Evolutionary conservation across 2,888 invertebrate genomes (phyloP), one percentile per base, ranked within the genome.

Genomic region (Lepidochrysops patricia): DNA sequence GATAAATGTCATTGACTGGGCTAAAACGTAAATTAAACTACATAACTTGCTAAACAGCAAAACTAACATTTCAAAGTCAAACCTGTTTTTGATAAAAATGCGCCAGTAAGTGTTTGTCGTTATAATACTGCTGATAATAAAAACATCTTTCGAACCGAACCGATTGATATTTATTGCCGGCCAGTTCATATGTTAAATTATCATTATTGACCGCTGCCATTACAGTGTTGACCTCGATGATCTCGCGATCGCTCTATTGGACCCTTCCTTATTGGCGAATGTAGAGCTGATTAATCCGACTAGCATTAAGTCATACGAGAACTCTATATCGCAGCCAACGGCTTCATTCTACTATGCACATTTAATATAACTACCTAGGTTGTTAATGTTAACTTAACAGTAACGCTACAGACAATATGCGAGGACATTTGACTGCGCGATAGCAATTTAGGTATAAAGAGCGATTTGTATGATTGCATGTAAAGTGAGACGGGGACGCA

Each of bases 401-500:
- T 27, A 29, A 15, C 13, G 13, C 15, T 27, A 29, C 29, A 15
- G 9, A 27, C n/a, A 26, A 12, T 6, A 15, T 13, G 27, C 29
- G 15, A 13, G 26, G 52, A n/a, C 27, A 19, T 32, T 68, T 71
- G 72, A 72, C 70, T 70, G 68, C 66, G 69, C 70, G 70, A 71
- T 71, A 71, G 71, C 75, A 73, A 74, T 71, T 79, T 70, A n/a
- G n/a, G n/a, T n/a, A 68, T 70, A 70, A 68, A 69, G 68, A 75
- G 70, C 73, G 60, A 67, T 67, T 67, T 66, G 66, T 79, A 81
- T 82, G 77, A 83, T 84, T 85, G 75, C 75, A 72, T 79, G 85
- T 83, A 84, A 84, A 77, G 70, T 69, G 84, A 85, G 76, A 75
- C 70, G 78, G 77, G 79, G 75, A 80, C 80, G 82, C 84, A 82